Percentiles rank a stretch among this genome's conserved stretches.
phyloP scores from a whole-genome alignment of 2,113 vertebrate genomes.

The Myxocyprinus asiaticus region DNA sequence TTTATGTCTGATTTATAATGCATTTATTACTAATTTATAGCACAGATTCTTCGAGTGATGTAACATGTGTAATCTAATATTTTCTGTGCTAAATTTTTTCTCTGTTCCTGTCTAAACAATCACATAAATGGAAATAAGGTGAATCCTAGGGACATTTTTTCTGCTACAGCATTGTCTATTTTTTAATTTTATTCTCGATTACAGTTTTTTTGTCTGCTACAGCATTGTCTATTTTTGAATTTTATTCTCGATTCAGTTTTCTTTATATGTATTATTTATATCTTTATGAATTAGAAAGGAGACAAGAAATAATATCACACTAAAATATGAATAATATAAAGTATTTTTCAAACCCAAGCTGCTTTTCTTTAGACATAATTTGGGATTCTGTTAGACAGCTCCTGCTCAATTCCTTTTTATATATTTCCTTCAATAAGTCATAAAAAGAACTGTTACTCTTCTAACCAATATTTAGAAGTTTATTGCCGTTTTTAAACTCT shows the following conservation, averaged over 20 bases:
- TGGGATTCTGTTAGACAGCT: neutral
- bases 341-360: neutral
- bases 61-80: constrained; percentile 23
- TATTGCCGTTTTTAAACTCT: too few species aligned
- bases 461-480: too few species aligned
- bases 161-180: neutral
- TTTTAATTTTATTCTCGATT: neutral
- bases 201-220: neutral
- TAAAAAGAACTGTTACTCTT: neutral
- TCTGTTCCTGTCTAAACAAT: constrained; percentile 12
- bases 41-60: neutral
- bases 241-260: constrained; percentile 4
- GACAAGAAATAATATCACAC: neutral
- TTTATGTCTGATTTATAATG: neutral
- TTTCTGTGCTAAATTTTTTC: neutral
- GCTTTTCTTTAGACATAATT: neutral
- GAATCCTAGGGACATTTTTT: neutral
- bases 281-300: constrained; percentile 14
- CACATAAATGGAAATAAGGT: constrained; percentile 6
- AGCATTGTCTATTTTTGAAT: constrained; percentile 13
- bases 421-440: neutral
- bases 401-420: neutral
- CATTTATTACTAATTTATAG: neutral
- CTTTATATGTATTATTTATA: neutral
- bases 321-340: neutral